These are phyloP conservation scores for Cirrhinus molitorella DNA, from an alignment of 2,797 vertebrate species.

Conservation along the genomic window DNA sequence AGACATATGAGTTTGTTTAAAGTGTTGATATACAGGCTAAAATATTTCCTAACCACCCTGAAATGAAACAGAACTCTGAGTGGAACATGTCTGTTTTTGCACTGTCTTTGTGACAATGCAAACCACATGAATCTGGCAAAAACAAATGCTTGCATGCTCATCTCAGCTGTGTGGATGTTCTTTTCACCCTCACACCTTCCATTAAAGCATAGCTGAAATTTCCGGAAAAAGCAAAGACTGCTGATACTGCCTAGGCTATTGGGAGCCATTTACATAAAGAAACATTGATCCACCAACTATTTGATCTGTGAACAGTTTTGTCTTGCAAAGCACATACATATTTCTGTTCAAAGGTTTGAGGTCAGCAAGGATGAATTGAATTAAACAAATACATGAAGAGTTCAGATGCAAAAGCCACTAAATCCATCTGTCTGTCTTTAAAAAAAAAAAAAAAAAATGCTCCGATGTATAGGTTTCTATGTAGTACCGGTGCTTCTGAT, in stretches of 20 bases:
- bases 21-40: neutral
- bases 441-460: too few relatives aligned
- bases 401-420: too few relatives aligned
- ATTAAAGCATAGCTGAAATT: conserved; percentile 8
- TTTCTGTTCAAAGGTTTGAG: neutral
- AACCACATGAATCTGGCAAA: conserved; percentile 21
- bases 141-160: conserved; percentile 16
- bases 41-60: neutral
- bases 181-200: neutral
- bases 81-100: neutral
- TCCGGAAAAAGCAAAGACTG: neutral
- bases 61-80: neutral
- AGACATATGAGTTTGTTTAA: neutral
- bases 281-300: neutral
- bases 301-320: neutral
- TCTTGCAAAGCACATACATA: neutral
- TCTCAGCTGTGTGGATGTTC: neutral
- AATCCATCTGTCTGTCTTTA: too few relatives aligned
- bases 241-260: neutral
- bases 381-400: too few relatives aligned
- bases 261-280: neutral
- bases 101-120: conserved; percentile 15
- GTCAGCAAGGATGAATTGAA: neutral
- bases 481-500: too few relatives aligned
- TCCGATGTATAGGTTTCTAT: too few relatives aligned